Conservation (phyloP, 1,140 invertebrate species). For the Nasonia vitripennis region DNA sequence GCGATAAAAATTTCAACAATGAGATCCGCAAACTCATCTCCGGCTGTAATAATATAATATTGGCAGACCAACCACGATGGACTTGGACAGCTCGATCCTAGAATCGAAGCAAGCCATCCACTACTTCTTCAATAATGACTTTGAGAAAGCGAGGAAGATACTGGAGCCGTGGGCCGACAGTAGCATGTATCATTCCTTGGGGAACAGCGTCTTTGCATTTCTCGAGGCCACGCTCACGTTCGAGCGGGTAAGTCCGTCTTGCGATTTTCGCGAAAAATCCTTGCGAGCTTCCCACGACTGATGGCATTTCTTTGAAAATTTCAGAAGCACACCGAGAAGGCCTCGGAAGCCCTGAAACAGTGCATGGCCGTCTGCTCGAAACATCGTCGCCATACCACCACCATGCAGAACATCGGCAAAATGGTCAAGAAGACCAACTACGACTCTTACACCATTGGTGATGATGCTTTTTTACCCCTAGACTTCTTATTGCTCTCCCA, state of each 20-base stretch:
- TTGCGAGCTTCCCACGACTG: background rate
- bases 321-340: slow-evolving; percentile 83
- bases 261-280: slow-evolving; percentile 24
- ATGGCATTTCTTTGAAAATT: background rate
- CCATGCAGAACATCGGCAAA: slow-evolving; percentile 87
- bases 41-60: background rate
- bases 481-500: too few relatives aligned
- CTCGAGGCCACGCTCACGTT: slow-evolving; percentile 95
- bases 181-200: slow-evolving; percentile 95
- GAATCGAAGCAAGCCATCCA: slow-evolving; percentile 84
- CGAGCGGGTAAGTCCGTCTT: slow-evolving; percentile 80
- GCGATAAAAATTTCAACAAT: too few relatives aligned
- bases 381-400: slow-evolving; percentile 82
- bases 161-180: slow-evolving; percentile 86
- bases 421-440: slow-evolving; percentile 88
- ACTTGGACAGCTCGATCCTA: slow-evolving; percentile 79
- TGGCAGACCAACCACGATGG: slow-evolving; percentile 74
- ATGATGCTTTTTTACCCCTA: slow-evolving; percentile 40
- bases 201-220: slow-evolving; percentile 91
- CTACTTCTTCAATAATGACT: slow-evolving; percentile 93
- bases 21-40: too few relatives aligned
- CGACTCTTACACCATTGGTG: slow-evolving; percentile 84
- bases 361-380: slow-evolving; percentile 87
- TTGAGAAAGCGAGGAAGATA: slow-evolving; percentile 84
- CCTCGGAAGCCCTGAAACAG: slow-evolving; percentile 83